phyloP scores from a whole-genome alignment of 2,797 vertebrate genomes.

The Catostomus latipinnis region DNA sequence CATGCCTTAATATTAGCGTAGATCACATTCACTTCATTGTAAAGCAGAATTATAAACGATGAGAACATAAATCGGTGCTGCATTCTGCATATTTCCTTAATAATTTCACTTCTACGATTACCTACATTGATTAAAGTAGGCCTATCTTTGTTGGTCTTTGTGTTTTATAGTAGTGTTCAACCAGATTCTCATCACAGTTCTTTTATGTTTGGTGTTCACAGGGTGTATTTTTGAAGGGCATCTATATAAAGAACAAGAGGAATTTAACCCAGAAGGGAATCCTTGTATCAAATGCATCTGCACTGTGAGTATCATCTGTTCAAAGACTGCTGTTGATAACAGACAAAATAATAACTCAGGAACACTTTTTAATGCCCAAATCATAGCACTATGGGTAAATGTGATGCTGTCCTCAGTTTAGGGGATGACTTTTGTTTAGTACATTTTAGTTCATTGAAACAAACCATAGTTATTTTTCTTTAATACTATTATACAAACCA shows the following conservation, averaged over 20 bases:
- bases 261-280: constrained; percentile 91
- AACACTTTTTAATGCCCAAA: no score
- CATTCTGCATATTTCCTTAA: neutral
- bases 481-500: no score
- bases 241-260: constrained; percentile 90
- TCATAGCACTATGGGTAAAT: neutral
- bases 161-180: neutral
- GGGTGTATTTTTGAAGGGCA: constrained; percentile 91
- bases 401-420: neutral
- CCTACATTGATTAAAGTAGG: no score
- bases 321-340: neutral
- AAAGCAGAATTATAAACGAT: no score
- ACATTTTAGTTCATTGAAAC: neutral
- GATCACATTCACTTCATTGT: no score
- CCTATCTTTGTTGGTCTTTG: no score
- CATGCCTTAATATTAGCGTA: no score
- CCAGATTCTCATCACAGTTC: neutral
- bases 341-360: neutral
- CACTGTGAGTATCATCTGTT: constrained; percentile 83
- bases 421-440: neutral
- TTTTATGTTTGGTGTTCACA: constrained; percentile 67
- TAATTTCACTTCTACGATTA: neutral
- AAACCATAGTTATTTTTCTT: neutral
- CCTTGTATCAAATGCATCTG: constrained; percentile 92
- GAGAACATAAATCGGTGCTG: no score